These are phyloP conservation scores for Sandelia bainsii DNA, from an alignment of 2,797 vertebrate species.

Conservation along the genomic window DNA sequence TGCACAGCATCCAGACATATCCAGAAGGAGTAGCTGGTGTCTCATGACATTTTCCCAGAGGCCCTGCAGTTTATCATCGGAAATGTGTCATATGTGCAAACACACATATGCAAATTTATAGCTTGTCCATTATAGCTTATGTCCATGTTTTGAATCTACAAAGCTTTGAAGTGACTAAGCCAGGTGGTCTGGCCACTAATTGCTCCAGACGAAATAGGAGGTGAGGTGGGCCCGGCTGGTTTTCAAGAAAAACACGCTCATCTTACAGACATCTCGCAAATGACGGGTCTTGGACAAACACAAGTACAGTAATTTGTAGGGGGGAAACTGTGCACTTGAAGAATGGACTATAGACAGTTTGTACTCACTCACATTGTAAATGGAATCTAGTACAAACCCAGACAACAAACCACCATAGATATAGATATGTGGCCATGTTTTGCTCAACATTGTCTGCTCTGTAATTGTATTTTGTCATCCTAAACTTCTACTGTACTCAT, in stretches of 20 bases:
- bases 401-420: background rate
- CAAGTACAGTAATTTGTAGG: background rate
- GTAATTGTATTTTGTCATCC: conserved; percentile 17
- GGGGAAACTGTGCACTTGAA: background rate
- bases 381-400: background rate
- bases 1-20: conserved; percentile 66
- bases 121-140: conserved; percentile 33
- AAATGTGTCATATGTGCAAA: conserved; percentile 49
- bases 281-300: conserved; percentile 37
- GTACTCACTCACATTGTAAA: background rate
- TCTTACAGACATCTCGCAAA: conserved; percentile 38
- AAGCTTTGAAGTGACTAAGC: conserved; percentile 68
- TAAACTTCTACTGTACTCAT: background rate
- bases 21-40: conserved; percentile 61
- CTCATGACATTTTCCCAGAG: conserved; percentile 66
- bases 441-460: background rate
- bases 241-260: conserved; percentile 63
- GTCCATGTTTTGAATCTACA: conserved; percentile 48
- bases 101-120: conserved; percentile 35
- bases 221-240: conserved; percentile 30
- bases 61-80: conserved; percentile 72
- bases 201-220: conserved; percentile 55
- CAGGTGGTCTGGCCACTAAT: conserved; percentile 74
- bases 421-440: background rate
- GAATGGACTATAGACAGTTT: conserved; percentile 7